These are phyloP conservation scores for Rhyacophila brunnea DNA, from an alignment of 1,140 invertebrate genomes.

Conservation along the genomic window DNA sequence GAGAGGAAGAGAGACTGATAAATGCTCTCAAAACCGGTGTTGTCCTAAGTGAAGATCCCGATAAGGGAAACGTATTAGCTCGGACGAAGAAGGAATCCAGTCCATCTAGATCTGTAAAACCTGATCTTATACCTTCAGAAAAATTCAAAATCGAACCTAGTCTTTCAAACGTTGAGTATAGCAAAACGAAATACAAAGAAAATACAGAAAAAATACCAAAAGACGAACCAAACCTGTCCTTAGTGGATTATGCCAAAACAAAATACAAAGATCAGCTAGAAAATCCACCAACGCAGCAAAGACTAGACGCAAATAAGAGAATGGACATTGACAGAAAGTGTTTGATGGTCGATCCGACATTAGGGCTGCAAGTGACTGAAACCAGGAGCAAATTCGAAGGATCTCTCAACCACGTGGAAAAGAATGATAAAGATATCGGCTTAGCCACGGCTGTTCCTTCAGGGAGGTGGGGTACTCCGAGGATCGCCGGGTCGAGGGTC, in stretches of 20 bases:
- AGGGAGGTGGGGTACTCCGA: constrained; percentile 46
- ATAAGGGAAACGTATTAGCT: constrained; percentile 15
- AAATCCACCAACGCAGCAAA: constrained; percentile 50
- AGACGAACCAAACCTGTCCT: constrained; percentile 47
- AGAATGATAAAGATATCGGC: constrained; percentile 8
- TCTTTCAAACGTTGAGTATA: constrained; percentile 5
- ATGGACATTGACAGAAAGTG: constrained; percentile 48
- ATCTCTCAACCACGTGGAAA: constrained; percentile 11
- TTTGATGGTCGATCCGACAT: constrained; percentile 44
- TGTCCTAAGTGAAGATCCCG: constrained; percentile 55
- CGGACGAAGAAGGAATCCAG: constrained; percentile 35
- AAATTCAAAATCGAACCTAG: constrained; percentile 6
- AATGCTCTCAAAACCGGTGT: constrained; percentile 75
- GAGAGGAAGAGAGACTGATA: constrained; percentile 76
- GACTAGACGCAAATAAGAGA: constrained; percentile 57
- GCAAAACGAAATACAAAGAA: constrained; percentile 20
- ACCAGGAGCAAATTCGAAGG: constrained; percentile 51
- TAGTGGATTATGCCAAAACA: constrained; percentile 66
- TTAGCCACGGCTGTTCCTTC: not conserved
- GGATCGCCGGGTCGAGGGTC: constrained; percentile 41
- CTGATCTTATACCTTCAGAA: constrained; percentile 45
- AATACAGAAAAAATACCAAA: not conserved
- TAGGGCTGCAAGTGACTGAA: constrained; percentile 46
- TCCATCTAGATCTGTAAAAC: constrained; percentile 38
- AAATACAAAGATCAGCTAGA: constrained; percentile 61